Evolutionary conservation across 1,140 invertebrate species (phyloP).

Genomic region (Ceratina calcarata): DNA sequence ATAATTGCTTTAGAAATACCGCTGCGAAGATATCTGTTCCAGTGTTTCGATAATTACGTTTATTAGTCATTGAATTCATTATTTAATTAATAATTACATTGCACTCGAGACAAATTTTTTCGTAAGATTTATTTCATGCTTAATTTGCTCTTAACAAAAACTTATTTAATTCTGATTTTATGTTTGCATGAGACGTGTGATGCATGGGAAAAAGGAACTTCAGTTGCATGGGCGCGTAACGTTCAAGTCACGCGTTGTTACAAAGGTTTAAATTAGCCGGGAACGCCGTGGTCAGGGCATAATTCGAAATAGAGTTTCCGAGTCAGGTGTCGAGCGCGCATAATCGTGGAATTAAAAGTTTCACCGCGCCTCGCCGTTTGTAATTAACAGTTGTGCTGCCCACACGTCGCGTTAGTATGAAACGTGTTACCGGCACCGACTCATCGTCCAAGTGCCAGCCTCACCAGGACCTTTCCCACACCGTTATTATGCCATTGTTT

Average conservation of each 20-base stretch:
- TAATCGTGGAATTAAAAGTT: conserved; percentile 58
- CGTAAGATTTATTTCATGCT: too few relatives aligned
- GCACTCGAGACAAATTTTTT: too few relatives aligned
- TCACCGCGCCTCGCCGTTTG: conserved; percentile 26
- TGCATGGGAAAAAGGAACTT: not conserved
- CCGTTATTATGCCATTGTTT: conserved; percentile 48
- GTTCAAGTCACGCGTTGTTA: too few relatives aligned
- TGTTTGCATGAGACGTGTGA: not conserved
- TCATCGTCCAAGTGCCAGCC: conserved; percentile 23
- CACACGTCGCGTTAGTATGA: conserved; percentile 27
- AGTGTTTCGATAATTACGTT: too few relatives aligned
- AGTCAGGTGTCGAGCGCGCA: conserved; percentile 33
- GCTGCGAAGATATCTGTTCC: too few relatives aligned
- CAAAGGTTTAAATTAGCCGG: not conserved
- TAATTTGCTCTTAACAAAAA: too few relatives aligned
- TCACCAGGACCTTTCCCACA: conserved; percentile 58
- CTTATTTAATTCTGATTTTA: too few relatives aligned
- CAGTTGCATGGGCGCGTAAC: not conserved
- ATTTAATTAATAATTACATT: too few relatives aligned
- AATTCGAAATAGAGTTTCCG: conserved; percentile 12
- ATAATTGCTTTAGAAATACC: too few relatives aligned
- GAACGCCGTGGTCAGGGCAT: not conserved
- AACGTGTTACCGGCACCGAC: conserved; percentile 36
- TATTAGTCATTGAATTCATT: too few relatives aligned
- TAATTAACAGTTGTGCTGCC: conserved; percentile 44